Base-by-base conservation (phyloP, 2,888 invertebrate species). In the Cataglyphis livida region DNA sequence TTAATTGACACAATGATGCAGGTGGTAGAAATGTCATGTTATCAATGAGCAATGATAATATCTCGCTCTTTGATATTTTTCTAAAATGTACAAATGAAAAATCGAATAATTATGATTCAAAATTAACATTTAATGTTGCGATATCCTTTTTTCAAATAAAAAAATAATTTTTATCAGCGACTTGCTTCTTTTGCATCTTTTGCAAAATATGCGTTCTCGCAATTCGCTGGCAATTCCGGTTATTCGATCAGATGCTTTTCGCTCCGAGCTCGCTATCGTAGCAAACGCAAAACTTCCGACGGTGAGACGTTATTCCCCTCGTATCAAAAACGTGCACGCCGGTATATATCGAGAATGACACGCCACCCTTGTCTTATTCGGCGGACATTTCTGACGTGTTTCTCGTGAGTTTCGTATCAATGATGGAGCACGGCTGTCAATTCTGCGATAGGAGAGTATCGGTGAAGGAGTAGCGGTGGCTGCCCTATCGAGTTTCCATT, bases 381-480 rank as follows among this genome's bases (percentile, higher is more conserved):
- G 62, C 79, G 87, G 86, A 84, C 85, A 76, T 82, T 74, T 83
- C 84, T 74, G 84, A 84, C 81, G 76, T 86, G 83, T 79, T 76
- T 61, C 81, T 81, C 68, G 76, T 64, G 71, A 81, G 82, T 89
- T 70, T 87, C 83, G 82, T 82, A 88, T 87, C 88, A 87, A 84
- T 86, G 87, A 89, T 86, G 84, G 87, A 86, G 84, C 79, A 84
- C 59, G 84, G 76, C 83, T 85, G 91, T 90, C 90, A 86, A 89
- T 89, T 87, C 65, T 54, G 41, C 64, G 78, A 79, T 79, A 74
- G 81, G 74, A 73, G 81, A 61, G 54, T 41, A 84, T 51, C 48
- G 64, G 64, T 21, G 51, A 64, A 76, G 84, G 82, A 83, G 83
- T 83, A 64, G 73, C 79, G 51, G 51, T 41, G 51, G 48, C 75